Conservation (phyloP, 2,113 vertebrate genomes). For the Gymnarchus niloticus region DNA sequence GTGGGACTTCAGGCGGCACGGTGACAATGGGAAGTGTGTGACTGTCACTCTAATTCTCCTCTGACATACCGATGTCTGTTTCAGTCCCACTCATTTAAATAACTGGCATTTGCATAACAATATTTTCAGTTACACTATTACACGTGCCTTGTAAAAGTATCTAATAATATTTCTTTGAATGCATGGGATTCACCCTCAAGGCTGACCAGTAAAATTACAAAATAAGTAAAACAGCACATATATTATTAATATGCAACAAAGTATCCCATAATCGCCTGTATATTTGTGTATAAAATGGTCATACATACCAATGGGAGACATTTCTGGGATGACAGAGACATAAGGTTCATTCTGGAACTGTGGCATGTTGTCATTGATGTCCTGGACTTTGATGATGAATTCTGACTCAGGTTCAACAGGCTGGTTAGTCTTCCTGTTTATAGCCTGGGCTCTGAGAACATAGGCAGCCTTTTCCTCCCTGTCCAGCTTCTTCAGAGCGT, state of each 20-base stretch:
- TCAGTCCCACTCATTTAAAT: not conserved
- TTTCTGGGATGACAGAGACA: conserved; percentile 79
- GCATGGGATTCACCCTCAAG: not conserved
- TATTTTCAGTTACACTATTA: not conserved
- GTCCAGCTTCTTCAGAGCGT: conserved; percentile 68
- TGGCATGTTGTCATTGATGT: conserved; percentile 85
- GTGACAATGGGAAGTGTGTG: conserved; percentile 22
- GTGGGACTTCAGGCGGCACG: conserved; percentile 25
- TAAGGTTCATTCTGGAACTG: conserved; percentile 85
- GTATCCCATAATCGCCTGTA: not conserved
- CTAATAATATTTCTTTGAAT: not conserved
- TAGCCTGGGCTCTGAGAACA: conserved; percentile 71
- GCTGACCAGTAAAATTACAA: not conserved
- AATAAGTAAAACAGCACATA: not conserved
- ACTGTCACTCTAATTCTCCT: not conserved
- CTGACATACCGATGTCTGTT: not conserved
- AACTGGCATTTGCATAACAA: not conserved
- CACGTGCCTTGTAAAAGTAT: not conserved
- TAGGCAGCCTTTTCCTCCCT: conserved; percentile 81
- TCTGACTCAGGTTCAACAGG: conserved; percentile 81
- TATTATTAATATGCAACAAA: not conserved
- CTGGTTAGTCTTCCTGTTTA: conserved; percentile 61
- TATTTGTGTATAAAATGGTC: not conserved
- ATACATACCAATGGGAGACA: conserved; percentile 80
- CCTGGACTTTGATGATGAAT: conserved; percentile 84